Base-by-base conservation (phyloP, 2,113 vertebrate species). In the Vombatus ursinus region DNA sequence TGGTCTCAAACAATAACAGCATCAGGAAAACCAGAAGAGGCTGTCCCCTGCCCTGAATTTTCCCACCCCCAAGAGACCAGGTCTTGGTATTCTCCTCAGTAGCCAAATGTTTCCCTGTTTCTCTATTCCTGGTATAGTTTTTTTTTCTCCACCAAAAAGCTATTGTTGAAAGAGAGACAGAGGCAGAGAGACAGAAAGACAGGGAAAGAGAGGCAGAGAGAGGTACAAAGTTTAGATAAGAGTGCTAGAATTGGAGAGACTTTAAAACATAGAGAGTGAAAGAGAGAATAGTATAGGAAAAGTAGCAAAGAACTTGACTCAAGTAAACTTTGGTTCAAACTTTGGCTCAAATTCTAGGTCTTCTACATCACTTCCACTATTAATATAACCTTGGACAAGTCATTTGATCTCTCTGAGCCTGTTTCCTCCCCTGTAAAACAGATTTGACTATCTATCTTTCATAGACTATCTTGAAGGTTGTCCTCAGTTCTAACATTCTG, bases 1-100 rank as follows among this genome's bases (percentile, higher is more conserved):
- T 90, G 3, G 98, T 97, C 96, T 96, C 97, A 96, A 98, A 98
- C 97, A 98, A 98, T 98, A 97, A 97, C 0, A 52, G 96, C 96
- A 97, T 98, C 97, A 98, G 97, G 97, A 98, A 98, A 97, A 97
- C 98, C 97, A 97, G 98, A 98, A 98, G 97, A 93, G 97, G 96
- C 97, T 97, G 97, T 96, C 96, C 51, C 95, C 96, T 96, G 94
- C 93, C 96, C 96, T 96, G 96, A 96, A 97, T 95, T 97, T 98
- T 96, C 97, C 97, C 94, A 97, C 96, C 97, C 97, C 97, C 97
- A 90, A 93, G 98, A 98, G 98, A 97, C 97, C 89, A 95, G 96
- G 96, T 96, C 96, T 0, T 93, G 95, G 96, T 10, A 57, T 96
- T 96, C 96, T 96, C 90, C 90, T 90, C 48, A 26, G 24, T 28